Evolutionary conservation across 2,797 vertebrate species (phyloP).

Genomic region (Chromobotia macracanthus): DNA sequence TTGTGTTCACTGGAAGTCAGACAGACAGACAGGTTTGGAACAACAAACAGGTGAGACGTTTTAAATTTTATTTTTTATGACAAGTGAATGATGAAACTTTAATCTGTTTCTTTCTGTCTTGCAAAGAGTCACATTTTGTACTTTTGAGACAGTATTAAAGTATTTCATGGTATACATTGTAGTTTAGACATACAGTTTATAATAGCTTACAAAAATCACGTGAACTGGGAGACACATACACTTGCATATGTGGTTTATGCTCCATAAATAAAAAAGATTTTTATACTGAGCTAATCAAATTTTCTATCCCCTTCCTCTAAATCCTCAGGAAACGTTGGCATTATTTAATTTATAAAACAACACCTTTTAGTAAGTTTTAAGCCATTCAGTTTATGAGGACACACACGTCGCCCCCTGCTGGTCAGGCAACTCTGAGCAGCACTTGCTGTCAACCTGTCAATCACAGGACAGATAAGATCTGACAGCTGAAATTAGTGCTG

Average conservation of each 20-base stretch:
- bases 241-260: too few relatives aligned
- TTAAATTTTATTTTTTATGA: neutral
- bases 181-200: neutral
- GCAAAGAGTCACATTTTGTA: neutral
- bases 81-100: neutral
- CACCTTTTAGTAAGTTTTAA: too few relatives aligned
- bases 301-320: too few relatives aligned
- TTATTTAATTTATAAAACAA: too few relatives aligned
- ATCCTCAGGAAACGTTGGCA: too few relatives aligned
- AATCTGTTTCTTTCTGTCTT: neutral
- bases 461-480: conserved; percentile 7
- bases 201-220: neutral
- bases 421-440: neutral
- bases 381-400: neutral
- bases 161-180: too few relatives aligned
- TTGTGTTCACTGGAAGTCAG: neutral
- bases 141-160: neutral
- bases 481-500: conserved; percentile 1
- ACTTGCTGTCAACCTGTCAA: conserved; percentile 11
- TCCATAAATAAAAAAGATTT: too few relatives aligned
- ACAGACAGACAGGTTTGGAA: neutral
- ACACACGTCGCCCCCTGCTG: neutral
- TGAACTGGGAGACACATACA: neutral
- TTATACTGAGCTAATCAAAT: too few relatives aligned
- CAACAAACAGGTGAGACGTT: neutral